A percentile compares a stretch with the other conserved stretches of the same genome.
phyloP scores from a whole-genome alignment of 2,797 vertebrate genomes.

The Oophaga sylvatica region DNA sequence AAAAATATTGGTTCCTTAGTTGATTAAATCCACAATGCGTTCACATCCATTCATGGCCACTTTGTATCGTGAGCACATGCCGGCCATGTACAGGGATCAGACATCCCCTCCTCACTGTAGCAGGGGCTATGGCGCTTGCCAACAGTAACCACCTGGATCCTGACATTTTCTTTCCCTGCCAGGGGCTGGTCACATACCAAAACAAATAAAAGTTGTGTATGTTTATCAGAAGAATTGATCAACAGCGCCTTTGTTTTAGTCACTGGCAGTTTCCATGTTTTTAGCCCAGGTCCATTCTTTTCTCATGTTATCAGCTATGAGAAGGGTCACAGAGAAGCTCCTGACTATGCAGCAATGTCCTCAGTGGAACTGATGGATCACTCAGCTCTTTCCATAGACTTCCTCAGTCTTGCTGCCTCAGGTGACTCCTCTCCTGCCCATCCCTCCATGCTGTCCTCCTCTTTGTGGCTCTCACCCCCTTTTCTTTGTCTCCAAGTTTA shows the following conservation, averaged over 20 bases:
- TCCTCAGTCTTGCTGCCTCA: not conserved
- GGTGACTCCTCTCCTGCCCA: not conserved
- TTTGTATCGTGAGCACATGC: not conserved
- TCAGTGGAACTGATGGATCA: not conserved
- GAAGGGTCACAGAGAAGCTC: not conserved
- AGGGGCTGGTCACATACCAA: not conserved
- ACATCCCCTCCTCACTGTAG: not conserved
- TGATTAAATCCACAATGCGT: not conserved
- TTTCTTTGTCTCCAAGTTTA: slow-evolving; percentile 44
- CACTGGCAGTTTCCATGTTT: not conserved
- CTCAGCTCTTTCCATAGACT: not conserved
- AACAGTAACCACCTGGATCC: slow-evolving; percentile 3
- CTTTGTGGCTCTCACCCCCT: slow-evolving; percentile 26
- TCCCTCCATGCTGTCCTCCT: slow-evolving; percentile 41
- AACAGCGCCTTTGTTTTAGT: not conserved
- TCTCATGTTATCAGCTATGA: not conserved
- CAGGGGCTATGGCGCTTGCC: not conserved
- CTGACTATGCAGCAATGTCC: not conserved
- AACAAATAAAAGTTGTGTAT: not conserved
- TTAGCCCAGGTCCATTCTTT: too few relatives aligned
- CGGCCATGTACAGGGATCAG: not conserved
- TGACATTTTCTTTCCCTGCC: not conserved
- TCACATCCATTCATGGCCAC: not conserved
- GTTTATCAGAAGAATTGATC: not conserved
- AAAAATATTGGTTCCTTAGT: too few relatives aligned